These are phyloP conservation scores for Dicerorhinus sumatrensis DNA, from an alignment of 2,113 vertebrate species.

Conservation along the genomic window DNA sequence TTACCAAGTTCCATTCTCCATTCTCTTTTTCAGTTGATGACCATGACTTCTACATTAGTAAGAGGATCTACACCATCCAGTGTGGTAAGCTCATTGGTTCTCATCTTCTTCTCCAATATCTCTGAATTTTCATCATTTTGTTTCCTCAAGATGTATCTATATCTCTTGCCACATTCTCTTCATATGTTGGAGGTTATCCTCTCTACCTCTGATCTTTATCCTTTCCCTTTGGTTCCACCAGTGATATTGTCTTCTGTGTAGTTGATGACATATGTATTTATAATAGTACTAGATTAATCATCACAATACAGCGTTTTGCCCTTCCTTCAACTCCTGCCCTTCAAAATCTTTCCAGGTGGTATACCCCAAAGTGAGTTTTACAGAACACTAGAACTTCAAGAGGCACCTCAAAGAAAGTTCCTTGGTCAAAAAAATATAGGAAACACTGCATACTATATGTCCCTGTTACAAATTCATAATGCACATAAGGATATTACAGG, in stretches of 20 bases:
- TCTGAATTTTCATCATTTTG: constrained; percentile 25
- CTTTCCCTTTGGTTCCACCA: not conserved
- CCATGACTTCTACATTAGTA: not conserved
- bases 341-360: constrained; percentile 25
- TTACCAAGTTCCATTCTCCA: not conserved
- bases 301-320: not conserved
- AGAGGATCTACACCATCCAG: not conserved
- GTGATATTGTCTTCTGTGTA: not conserved
- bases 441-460: not conserved
- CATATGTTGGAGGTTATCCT: not conserved
- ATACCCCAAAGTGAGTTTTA: constrained; percentile 35
- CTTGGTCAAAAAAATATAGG: constrained; percentile 28
- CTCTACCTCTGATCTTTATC: not conserved
- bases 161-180: not conserved
- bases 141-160: not conserved
- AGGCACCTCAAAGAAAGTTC: not conserved
- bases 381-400: not conserved
- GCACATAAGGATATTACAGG: not conserved
- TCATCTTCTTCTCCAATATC: not conserved
- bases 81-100: not conserved
- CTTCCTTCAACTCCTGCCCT: not conserved
- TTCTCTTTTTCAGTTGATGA: not conserved
- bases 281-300: not conserved
- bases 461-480: not conserved
- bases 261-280: not conserved